phyloP scores from a whole-genome alignment of 1,140 invertebrate species.

The Caligus rogercresseyi region DNA sequence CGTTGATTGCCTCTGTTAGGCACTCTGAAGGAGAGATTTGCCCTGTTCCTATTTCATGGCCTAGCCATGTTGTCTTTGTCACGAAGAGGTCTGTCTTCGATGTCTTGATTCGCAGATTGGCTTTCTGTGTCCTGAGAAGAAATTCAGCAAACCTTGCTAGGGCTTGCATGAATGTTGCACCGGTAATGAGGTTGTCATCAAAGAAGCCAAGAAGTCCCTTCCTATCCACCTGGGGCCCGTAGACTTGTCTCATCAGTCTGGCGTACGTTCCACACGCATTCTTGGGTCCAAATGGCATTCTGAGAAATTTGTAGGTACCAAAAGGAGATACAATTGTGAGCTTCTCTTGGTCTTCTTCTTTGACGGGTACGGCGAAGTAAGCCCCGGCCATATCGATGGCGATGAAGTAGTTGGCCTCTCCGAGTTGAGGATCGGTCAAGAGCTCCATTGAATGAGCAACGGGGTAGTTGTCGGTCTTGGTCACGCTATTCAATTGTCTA shows the following conservation, averaged over 20 bases:
- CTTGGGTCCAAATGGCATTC: conserved; percentile 1
- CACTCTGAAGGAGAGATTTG: too few species aligned
- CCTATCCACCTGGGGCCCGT: too few species aligned
- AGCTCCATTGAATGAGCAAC: too few species aligned
- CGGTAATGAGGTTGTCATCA: not conserved
- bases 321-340: too few species aligned
- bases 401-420: too few species aligned
- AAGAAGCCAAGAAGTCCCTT: too few species aligned
- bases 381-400: too few species aligned
- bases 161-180: not conserved
- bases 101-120: not conserved
- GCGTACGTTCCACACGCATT: not conserved
- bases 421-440: too few species aligned
- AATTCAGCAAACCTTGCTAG: not conserved
- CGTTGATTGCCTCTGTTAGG: too few species aligned
- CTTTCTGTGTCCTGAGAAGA: too few species aligned
- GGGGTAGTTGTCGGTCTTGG: not conserved
- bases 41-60: not conserved
- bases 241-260: not conserved
- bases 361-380: too few species aligned
- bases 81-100: not conserved
- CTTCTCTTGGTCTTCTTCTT: too few species aligned
- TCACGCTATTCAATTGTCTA: not conserved
- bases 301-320: not conserved
- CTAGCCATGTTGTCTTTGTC: not conserved